Conservation (phyloP, 2,888 invertebrate genomes). For the Plutella xylostella region DNA sequence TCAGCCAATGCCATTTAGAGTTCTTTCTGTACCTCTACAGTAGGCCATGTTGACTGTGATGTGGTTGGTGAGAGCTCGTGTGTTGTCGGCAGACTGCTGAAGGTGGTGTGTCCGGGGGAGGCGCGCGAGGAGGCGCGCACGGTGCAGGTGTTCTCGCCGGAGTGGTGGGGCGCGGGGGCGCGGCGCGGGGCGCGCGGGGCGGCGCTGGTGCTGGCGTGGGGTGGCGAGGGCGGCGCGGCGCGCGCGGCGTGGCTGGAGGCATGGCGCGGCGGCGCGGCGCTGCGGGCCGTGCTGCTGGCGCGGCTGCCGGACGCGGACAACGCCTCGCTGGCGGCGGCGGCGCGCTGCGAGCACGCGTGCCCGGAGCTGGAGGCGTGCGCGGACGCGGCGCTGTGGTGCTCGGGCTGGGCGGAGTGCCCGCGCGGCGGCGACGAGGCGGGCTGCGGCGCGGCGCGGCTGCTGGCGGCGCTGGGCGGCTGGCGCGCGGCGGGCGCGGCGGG, state of each 20-base stretch:
- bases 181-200: conserved; percentile 73
- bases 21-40: too few relatives aligned
- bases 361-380: conserved; percentile 84
- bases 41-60: too few relatives aligned
- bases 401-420: conserved; percentile 76
- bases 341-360: conserved; percentile 61
- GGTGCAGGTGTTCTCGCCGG: conserved; percentile 83
- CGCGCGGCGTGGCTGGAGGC: conserved; percentile 79
- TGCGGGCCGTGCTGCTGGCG: conserved; percentile 14
- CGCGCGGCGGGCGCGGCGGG: conserved; percentile 44
- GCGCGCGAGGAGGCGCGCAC: conserved; percentile 74
- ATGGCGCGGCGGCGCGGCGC: conserved; percentile 24
- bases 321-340: conserved; percentile 35
- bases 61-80: too few relatives aligned
- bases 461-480: conserved; percentile 34
- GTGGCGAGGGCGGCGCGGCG: conserved; percentile 86
- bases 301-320: conserved; percentile 67
- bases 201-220: conserved; percentile 73
- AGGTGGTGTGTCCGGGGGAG: conserved; percentile 80
- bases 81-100: conserved; percentile 64
- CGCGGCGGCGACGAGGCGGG: conserved; percentile 78
- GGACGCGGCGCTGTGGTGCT: conserved; percentile 79
- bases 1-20: too few relatives aligned
- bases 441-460: conserved; percentile 36
- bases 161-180: conserved; percentile 70